Evolutionary conservation across 2,888 invertebrate species (phyloP), one percentile per base, ranked within the genome.

Genomic region (Hylaea fasciaria): DNA sequence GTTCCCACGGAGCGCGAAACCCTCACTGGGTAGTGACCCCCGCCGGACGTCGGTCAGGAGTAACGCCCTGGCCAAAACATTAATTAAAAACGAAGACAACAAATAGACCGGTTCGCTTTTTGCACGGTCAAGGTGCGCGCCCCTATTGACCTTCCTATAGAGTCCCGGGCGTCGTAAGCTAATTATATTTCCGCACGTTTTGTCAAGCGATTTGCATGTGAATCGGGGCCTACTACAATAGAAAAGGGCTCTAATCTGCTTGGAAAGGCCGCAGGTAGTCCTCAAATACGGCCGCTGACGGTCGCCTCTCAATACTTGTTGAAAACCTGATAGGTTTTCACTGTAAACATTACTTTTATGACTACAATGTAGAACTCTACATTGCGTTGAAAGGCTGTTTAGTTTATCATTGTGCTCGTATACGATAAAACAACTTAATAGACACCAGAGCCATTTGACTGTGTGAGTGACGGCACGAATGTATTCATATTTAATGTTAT

Each of bases 171-270:
- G 80, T 78, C 77, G 79, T 85, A 85, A 88, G 87, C 91, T 91
- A 92, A 92, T 92, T 92, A 92, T 92, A 86, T 89, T 88, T 90
- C 89, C 86, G 87, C 92, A 91, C 91, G 89, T 90, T 89, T 88
- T 86, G 91, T 86, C 81, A 77, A 68, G 64, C 73, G 67, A 89
- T 91, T 91, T 90, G 89, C 90, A 91, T 91, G 83, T 80, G 90
- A 91, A 91, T 89, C 76, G 82, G 78, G 82, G 76, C 70, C 22
- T 64, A 74, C 74, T 79, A 90, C 86, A 91, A 89, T 88, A 83
- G 87, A 72, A 77, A 79, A 81, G 76, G 56, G 66, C 63, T 76
- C 79, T 89, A 87, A 87, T 88, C 88, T 80, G 73, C 64, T 64
- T 62, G 72, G 72, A 80, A 80, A 77, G 80, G 79, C 77, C 70